Evolutionary conservation across 2,113 vertebrate species (phyloP), one percentile per base, ranked within the genome.

Genomic region (Paratilapia polleni): DNA sequence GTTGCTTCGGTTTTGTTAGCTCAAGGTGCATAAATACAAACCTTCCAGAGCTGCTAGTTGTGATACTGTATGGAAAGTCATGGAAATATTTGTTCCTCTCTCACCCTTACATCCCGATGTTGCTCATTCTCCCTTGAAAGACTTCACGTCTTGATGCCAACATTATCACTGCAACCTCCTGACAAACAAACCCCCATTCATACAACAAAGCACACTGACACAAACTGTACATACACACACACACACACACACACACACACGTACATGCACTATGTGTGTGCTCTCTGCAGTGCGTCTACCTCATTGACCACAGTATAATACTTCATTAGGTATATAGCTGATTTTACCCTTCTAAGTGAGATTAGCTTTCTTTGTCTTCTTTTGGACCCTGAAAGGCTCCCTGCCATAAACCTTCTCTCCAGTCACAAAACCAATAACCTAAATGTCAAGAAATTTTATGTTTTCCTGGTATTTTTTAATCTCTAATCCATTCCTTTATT

Each of bases 311-410:
- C 88, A 86, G 80, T 86, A 81, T 91, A 92, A 92, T 92, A 93
- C 91, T 94, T 93, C 92, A 94, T 93, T 93, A 94, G 91, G 93
- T 91, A 89, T 93, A 93, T 89, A 89, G 92, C 84, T 90, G 87
- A 87, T 94, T 94, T 91, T 85, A 93, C 86, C 88, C 76, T 86
- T 92, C 70, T 90, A 73, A 94, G 91, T 91, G 87, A 93, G 87
- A 91, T 93, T 89, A 88, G 83, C 86, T 91, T 86, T 86, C 86
- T 93, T 93, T 94, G 93, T 93, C 90, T 92, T 84, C 89, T 79
- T 74, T 86, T 83, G 78, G 88, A 81, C 87, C 82, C 83, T 86
- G 76, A 86, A 89, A 89, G 31, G 87, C 77, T 84, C 24, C 22
- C 74, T 2, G 66, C 89, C 85, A 90, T 93, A 94, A 93, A 95